A percentile compares a stretch with the other conserved stretches of the same genome.
These are phyloP conservation scores for Eptesicus fuscus DNA, from an alignment of 2,113 vertebrate species.

Conservation along the genomic window DNA sequence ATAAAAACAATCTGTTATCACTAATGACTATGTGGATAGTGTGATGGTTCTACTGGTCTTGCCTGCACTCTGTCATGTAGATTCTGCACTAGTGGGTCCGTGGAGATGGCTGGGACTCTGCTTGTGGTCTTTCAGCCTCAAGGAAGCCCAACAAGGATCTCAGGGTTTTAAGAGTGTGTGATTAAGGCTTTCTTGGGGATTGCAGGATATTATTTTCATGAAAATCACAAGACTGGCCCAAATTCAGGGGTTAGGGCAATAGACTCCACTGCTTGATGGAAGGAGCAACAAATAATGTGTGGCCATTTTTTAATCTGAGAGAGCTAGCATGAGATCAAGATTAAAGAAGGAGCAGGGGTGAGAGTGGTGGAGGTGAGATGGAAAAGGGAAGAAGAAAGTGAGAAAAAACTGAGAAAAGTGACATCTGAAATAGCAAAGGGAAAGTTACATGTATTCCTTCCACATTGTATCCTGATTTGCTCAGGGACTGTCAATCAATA, in stretches of 20 bases:
- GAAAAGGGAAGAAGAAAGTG: background rate
- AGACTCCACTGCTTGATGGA: background rate
- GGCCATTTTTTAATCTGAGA: background rate
- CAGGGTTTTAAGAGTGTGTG: background rate
- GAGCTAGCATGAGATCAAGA: background rate
- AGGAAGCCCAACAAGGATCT: background rate
- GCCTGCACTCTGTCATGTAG: accelerated
- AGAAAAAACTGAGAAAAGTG: background rate
- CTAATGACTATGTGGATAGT: background rate
- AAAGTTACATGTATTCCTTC: background rate
- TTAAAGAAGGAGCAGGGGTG: background rate
- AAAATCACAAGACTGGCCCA: background rate
- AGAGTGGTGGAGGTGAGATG: background rate
- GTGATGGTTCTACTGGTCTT: background rate
- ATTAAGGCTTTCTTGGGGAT: background rate
- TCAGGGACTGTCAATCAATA: background rate
- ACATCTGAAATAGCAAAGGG: background rate
- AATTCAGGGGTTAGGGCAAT: background rate
- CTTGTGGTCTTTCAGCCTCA: background rate
- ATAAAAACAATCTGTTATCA: background rate
- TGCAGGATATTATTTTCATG: background rate
- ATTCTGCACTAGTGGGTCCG: background rate
- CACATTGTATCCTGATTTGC: background rate
- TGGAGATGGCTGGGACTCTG: background rate
- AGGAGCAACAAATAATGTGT: background rate